phyloP scores from a whole-genome alignment of 2,113 vertebrate genomes.

The Natator depressus region DNA sequence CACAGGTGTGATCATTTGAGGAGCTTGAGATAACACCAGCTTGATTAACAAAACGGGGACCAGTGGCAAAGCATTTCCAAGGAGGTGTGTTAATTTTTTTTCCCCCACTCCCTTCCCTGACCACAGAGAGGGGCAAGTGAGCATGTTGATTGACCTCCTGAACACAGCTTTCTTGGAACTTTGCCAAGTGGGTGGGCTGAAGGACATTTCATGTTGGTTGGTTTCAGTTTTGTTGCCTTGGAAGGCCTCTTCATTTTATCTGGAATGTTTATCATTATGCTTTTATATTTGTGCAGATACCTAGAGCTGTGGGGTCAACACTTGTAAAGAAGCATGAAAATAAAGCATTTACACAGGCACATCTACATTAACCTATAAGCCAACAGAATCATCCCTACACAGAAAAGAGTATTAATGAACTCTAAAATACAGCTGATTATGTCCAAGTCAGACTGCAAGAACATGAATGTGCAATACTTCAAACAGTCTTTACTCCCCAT shows the following conservation, averaged over 20 bases:
- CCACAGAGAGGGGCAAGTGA: not conserved
- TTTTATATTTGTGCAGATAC: not conserved
- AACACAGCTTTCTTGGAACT: not conserved
- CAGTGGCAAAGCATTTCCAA: not conserved
- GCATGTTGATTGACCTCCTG: not conserved
- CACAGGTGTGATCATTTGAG: not conserved
- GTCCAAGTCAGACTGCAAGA: not conserved
- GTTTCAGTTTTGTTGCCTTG: not conserved
- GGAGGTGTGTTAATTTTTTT: not conserved
- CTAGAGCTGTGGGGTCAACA: not conserved
- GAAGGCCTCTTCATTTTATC: not conserved
- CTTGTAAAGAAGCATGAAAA: not conserved
- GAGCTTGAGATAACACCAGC: not conserved
- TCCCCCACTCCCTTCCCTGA: not conserved
- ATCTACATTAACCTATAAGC: not conserved
- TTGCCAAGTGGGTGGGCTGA: not conserved
- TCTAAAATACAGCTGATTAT: not conserved
- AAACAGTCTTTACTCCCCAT: not conserved
- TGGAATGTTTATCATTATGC: not conserved
- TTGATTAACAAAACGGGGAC: not conserved
- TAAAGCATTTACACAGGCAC: not conserved
- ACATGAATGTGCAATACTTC: not conserved
- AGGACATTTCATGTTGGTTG: not conserved
- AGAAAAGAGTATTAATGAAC: not conserved
- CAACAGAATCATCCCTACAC: not conserved